These are phyloP conservation scores for Sericinus montela DNA, from an alignment of 2,888 invertebrate genomes.

Conservation along the genomic window DNA sequence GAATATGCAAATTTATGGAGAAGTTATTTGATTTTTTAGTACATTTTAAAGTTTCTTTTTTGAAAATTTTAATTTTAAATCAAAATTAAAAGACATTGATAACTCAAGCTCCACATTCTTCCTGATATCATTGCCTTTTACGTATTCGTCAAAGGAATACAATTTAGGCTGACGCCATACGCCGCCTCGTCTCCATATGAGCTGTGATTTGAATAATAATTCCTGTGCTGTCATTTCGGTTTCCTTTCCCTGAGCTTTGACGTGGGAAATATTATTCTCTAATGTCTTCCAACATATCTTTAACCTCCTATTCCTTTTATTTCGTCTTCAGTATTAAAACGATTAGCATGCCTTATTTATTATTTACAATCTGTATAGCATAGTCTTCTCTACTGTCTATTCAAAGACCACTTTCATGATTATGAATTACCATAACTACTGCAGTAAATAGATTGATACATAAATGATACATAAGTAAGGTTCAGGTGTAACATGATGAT, in stretches of 20 bases:
- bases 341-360: no score
- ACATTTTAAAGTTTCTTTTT: no score
- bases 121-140: conserved; percentile 59
- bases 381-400: no score
- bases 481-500: no score
- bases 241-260: conserved; percentile 66
- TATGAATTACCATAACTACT: no score
- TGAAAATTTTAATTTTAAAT: not conserved
- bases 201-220: conserved; percentile 78
- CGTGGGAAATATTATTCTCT: conserved; percentile 72
- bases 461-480: no score
- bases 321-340: no score
- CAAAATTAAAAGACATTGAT: not conserved
- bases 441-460: no score
- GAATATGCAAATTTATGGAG: no score
- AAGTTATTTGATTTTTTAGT: no score
- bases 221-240: conserved; percentile 70
- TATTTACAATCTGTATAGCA: no score
- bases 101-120: conserved; percentile 19
- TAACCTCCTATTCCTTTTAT: conserved; percentile 24
- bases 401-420: no score
- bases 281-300: conserved; percentile 57
- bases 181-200: conserved; percentile 52
- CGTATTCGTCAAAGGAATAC: conserved; percentile 66
- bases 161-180: conserved; percentile 69